Evolutionary conservation across 2,113 vertebrate species (phyloP).

Genomic region (Oryzias melastigma): DNA sequence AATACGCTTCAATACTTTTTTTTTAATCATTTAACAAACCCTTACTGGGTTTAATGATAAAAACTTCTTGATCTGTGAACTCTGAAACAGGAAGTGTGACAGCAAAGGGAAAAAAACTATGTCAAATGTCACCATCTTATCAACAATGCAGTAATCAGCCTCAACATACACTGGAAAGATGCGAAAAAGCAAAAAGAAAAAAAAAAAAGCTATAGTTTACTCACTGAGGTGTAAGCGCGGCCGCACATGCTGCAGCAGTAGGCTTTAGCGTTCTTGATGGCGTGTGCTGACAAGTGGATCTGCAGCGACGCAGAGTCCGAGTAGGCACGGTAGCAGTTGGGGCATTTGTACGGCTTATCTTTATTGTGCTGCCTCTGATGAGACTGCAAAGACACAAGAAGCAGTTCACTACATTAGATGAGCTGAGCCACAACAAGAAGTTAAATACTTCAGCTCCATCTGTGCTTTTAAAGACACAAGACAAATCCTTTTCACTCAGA

Average conservation of each 20-base stretch:
- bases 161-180: neutral
- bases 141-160: neutral
- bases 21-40: neutral
- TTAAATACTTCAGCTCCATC: too few species aligned
- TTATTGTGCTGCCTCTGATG: conserved; percentile 99
- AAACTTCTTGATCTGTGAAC: neutral
- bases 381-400: conserved; percentile 76
- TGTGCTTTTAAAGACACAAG: too few species aligned
- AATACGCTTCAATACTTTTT: too few species aligned
- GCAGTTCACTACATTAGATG: neutral
- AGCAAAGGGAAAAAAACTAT: neutral
- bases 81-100: conserved; percentile 16
- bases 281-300: conserved; percentile 97
- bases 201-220: conserved; percentile 46
- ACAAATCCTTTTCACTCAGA: neutral
- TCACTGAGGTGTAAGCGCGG: conserved; percentile 97
- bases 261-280: conserved; percentile 97
- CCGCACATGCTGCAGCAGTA: conserved; percentile 99
- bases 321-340: conserved; percentile 98
- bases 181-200: too few species aligned
- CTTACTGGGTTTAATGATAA: neutral
- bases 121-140: conserved; percentile 17
- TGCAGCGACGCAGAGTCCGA: conserved; percentile 96
- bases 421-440: neutral
- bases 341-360: conserved; percentile 99